phyloP scores from a whole-genome alignment of 2,888 invertebrate genomes.

The Drosophila ustulata region DNA sequence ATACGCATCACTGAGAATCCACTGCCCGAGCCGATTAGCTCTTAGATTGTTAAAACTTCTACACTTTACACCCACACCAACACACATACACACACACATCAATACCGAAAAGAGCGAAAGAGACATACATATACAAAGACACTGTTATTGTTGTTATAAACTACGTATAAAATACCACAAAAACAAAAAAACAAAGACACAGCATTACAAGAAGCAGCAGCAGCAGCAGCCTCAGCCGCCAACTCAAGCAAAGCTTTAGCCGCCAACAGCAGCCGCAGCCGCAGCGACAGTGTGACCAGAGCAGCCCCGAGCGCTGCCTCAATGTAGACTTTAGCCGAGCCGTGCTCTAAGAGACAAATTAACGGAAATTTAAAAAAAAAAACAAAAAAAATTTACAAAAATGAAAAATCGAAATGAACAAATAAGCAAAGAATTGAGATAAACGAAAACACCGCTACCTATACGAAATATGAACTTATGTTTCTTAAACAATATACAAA shows the following conservation, averaged over 20 bases:
- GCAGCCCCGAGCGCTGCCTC: conserved; percentile 54
- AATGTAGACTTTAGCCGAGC: conserved; percentile 72
- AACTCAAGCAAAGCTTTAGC: conserved; percentile 71
- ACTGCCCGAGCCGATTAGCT: conserved; percentile 84
- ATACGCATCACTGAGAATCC: conserved; percentile 85
- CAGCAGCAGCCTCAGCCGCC: conserved; percentile 63
- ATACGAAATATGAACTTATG: conserved; percentile 50
- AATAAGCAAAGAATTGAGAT: conserved; percentile 33
- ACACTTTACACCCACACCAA: conserved; percentile 34
- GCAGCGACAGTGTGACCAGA: conserved; percentile 59
- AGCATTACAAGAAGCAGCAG: conserved; percentile 20
- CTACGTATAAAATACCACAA: conserved; percentile 49
- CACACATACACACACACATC: conserved; percentile 43
- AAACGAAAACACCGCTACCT: conserved; percentile 56
- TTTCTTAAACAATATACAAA: conserved; percentile 56
- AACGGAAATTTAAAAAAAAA: conserved; percentile 4
- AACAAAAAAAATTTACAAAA: neutral
- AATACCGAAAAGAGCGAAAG: conserved; percentile 30
- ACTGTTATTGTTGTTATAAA: conserved; percentile 78
- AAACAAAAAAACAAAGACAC: conserved; percentile 2
- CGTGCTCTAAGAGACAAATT: conserved; percentile 71
- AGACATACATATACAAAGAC: conserved; percentile 46
- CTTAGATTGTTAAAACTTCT: conserved; percentile 75
- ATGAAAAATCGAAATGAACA: neutral
- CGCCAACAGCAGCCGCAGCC: conserved; percentile 39